Evolutionary conservation across 2,113 vertebrate species (phyloP), one percentile per base, ranked within the genome.

Genomic region (Odontesthes bonariensis): DNA sequence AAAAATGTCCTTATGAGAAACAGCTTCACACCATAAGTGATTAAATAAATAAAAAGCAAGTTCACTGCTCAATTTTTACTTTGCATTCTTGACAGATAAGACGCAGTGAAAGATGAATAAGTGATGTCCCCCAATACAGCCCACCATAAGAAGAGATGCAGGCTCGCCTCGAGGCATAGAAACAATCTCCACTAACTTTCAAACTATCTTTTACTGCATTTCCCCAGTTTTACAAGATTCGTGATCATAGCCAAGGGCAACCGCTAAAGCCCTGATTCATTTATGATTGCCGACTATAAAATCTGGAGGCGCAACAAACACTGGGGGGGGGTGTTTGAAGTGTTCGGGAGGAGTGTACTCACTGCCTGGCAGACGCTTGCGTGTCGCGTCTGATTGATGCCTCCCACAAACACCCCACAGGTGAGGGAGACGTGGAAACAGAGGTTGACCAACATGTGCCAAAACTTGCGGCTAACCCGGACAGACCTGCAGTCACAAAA

Each of bases 391-490:
- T 98, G 97, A 89, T 95, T 98, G 88, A 99, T 89, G 65, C 98
- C 98, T 54, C 96, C 96, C 35, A 97, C 92, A 72, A 97, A 99
- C 74, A 98, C 95, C 55, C 92, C 94, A 22, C 96, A 96, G 4
- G 96, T 97, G 90, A 99, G 95, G 77, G 96, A 95, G 75, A 99
- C 90, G 91, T 99, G 98, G 82, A 97, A 94, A 82, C 95, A 96
- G 77, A 99, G 92, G 91, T 98, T 99, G 81, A 99, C 94, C 64
- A 99, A 86, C 97, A 99, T 99, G 89, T 99, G 97, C 97, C 97
- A 99, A 77, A 93, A 96, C 92, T 99, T 99, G 52, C 95, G 94
- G 83, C 97, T 99, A 78, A 99, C 96, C 13, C 96, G 94, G 77
- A 98, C 95, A 13, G 92, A 91, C 89, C 94, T 95, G 85, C 32